Percentiles rank a stretch among this genome's conserved stretches.
phyloP scores from a whole-genome alignment of 2,888 invertebrate genomes.

The Diploptera punctata region DNA sequence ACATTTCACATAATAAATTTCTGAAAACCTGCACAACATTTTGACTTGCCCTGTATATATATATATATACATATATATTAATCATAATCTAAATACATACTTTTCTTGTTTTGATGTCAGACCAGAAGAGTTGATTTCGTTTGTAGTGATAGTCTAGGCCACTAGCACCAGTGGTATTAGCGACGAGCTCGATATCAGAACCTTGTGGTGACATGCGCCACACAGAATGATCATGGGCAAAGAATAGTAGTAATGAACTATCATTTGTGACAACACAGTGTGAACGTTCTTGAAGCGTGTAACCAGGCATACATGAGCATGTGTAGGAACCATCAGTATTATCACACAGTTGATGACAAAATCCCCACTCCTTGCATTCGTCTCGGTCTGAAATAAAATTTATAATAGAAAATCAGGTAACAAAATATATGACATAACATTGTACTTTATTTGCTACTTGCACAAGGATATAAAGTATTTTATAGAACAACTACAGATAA shows the following conservation, averaged over 20 bases:
- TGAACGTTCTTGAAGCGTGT: slow-evolving; percentile 64
- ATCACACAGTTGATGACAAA: slow-evolving; percentile 93
- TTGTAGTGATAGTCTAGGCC: slow-evolving; percentile 86
- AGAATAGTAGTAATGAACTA: slow-evolving; percentile 61
- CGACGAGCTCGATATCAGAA: slow-evolving; percentile 62
- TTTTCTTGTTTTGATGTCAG: slow-evolving; percentile 86
- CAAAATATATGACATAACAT: no score
- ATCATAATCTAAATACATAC: no score
- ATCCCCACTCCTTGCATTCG: slow-evolving; percentile 92
- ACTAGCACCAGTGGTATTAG: slow-evolving; percentile 84
- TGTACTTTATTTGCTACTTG: no score
- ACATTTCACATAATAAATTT: no score
- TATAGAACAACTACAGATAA: no score
- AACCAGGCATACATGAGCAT: slow-evolving; percentile 85
- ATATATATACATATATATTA: no score
- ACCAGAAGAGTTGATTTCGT: slow-evolving; percentile 84
- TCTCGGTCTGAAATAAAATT: slow-evolving; percentile 72
- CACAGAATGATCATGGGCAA: slow-evolving; percentile 75
- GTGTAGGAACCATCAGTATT: slow-evolving; percentile 83
- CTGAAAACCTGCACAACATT: no score
- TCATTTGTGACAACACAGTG: slow-evolving; percentile 69
- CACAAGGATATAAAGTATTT: no score
- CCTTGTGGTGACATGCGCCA: slow-evolving; percentile 74
- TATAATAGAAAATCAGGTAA: no score
- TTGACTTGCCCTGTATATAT: no score